These are phyloP conservation scores for Frieseomelitta varia DNA, from an alignment of 1,140 invertebrate species.

Conservation along the genomic window DNA sequence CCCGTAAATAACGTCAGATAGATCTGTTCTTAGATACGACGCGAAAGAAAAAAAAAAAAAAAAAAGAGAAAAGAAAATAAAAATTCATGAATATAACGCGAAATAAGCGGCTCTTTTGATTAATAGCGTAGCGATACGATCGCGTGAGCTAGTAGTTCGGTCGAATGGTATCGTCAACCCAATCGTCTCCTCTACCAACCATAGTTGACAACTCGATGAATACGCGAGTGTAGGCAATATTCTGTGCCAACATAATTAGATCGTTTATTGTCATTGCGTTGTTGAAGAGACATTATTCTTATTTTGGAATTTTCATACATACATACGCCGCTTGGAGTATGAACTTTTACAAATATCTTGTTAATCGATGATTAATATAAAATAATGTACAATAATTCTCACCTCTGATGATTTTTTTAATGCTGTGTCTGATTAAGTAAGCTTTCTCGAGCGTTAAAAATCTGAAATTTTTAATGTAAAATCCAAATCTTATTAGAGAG, in stretches of 20 bases:
- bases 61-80: no score
- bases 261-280: not conserved
- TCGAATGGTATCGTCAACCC: not conserved
- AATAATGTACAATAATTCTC: no score
- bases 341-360: no score
- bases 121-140: not conserved
- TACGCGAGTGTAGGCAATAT: not conserved
- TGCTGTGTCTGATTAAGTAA: no score
- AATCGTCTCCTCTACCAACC: not conserved
- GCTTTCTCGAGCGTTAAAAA: no score
- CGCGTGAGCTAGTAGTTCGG: not conserved
- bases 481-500: no score
- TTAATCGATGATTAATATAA: no score
- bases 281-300: no score
- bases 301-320: no score
- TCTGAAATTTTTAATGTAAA: no score
- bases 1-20: not conserved
- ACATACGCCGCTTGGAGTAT: no score
- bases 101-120: conserved; percentile 6
- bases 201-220: not conserved
- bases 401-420: no score
- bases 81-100: conserved; percentile 5
- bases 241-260: not conserved
- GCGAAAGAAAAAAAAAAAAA: not conserved
- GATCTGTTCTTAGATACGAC: not conserved